A percentile compares a stretch with the other conserved stretches of the same genome.
Conservation (phyloP, 2,888 invertebrate species). For the Mallateleia sp. region DNA sequence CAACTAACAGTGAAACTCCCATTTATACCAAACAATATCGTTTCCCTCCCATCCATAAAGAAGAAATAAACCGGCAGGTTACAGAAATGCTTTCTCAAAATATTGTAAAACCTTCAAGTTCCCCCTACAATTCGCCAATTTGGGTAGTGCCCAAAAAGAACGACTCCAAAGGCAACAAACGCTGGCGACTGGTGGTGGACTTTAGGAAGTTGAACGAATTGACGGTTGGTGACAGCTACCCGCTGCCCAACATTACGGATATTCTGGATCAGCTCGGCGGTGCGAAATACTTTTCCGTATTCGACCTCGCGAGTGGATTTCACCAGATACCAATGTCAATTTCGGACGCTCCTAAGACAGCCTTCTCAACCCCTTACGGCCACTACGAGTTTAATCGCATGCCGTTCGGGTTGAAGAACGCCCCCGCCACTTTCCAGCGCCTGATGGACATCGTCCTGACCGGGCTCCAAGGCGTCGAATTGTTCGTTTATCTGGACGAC, state of each 20-base stretch:
- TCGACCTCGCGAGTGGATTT: constrained; percentile 81
- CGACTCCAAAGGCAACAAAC: constrained; percentile 56
- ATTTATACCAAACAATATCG: constrained; percentile 28
- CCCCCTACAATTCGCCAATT: background rate
- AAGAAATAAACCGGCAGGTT: constrained; percentile 33
- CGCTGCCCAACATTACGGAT: constrained; percentile 77
- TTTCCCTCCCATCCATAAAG: constrained; percentile 24
- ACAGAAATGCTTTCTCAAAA: background rate
- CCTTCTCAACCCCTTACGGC: constrained; percentile 73
- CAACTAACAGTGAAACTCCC: too few species aligned
- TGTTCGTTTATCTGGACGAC: background rate
- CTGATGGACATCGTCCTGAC: background rate
- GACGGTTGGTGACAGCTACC: constrained; percentile 60
- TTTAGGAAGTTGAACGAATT: constrained; percentile 57
- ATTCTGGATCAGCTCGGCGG: constrained; percentile 80
- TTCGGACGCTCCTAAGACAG: constrained; percentile 70
- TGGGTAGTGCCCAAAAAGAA: constrained; percentile 25
- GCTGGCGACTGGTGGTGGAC: constrained; percentile 58
- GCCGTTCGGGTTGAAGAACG: background rate
- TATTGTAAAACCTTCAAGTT: background rate
- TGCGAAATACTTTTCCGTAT: constrained; percentile 76
- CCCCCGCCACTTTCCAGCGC: background rate
- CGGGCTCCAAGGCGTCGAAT: background rate
- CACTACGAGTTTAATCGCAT: constrained; percentile 74
- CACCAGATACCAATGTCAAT: constrained; percentile 78